phyloP scores from a whole-genome alignment of 2,113 vertebrate species.

The Caretta caretta region DNA sequence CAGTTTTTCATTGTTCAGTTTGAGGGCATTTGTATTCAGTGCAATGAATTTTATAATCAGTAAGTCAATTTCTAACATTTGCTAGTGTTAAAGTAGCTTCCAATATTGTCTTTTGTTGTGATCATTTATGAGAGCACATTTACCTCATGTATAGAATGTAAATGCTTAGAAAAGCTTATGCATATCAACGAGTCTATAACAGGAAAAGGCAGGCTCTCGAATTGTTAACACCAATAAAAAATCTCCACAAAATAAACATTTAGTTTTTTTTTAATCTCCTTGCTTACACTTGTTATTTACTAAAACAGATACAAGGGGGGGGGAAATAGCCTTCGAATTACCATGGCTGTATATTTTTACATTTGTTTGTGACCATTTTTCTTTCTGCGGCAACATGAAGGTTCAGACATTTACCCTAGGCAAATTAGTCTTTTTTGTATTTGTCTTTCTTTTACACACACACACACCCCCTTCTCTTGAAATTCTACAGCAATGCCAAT shows the following conservation, averaged over 20 bases:
- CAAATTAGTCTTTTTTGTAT: not conserved
- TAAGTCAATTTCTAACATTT: not conserved
- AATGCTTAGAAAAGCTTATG: not conserved
- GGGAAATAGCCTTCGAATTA: not conserved
- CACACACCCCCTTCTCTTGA: not conserved
- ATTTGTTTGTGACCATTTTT: not conserved
- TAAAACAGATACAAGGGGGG: not conserved
- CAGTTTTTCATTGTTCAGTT: not conserved
- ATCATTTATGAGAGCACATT: not conserved
- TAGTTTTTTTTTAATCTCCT: accelerated
- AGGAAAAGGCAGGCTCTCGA: not conserved
- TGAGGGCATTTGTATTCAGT: not conserved
- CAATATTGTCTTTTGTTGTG: not conserved
- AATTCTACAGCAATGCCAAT: not conserved
- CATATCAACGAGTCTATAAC: not conserved
- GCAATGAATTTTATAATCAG: not conserved
- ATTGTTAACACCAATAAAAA: not conserved
- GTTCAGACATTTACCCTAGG: not conserved
- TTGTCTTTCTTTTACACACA: not conserved
- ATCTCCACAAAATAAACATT: not conserved
- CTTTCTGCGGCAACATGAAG: not conserved
- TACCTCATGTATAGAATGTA: not conserved
- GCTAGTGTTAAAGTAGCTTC: not conserved
- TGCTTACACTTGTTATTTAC: not conserved
- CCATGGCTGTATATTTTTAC: not conserved